Conservation (phyloP, 2,888 invertebrate genomes). For the Hartigia nigra region DNA sequence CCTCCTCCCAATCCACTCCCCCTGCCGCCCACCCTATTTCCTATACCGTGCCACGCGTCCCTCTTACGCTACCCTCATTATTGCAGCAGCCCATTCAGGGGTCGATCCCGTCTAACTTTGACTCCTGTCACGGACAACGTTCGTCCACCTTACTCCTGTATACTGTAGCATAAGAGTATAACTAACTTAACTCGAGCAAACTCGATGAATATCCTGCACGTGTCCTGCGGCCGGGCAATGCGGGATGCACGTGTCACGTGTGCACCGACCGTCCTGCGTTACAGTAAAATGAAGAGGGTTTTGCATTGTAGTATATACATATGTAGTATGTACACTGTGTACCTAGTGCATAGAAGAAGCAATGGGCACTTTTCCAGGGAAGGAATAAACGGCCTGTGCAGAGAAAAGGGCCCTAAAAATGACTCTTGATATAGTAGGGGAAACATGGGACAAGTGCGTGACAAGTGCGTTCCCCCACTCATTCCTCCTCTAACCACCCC, state of each 20-base stretch:
- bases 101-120: not conserved
- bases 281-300: not conserved
- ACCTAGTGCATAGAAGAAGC: constrained; percentile 10
- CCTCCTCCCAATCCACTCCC: not conserved
- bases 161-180: not conserved
- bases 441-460: constrained; percentile 34
- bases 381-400: not conserved
- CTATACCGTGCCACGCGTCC: not conserved
- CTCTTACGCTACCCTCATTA: not conserved
- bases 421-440: constrained; percentile 5
- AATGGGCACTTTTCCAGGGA: constrained; percentile 12
- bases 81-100: not conserved
- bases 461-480: constrained; percentile 23
- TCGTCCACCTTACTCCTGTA: not conserved
- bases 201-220: constrained; percentile 29
- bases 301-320: not conserved
- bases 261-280: constrained; percentile 21
- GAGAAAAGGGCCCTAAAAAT: not conserved
- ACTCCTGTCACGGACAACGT: not conserved
- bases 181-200: not conserved
- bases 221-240: constrained; percentile 33
- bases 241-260: constrained; percentile 40
- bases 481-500: not conserved
- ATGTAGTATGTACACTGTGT: not conserved
- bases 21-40: too few species aligned